Conservation (phyloP, 2,113 vertebrate genomes). For the Macquaria ambigua region DNA sequence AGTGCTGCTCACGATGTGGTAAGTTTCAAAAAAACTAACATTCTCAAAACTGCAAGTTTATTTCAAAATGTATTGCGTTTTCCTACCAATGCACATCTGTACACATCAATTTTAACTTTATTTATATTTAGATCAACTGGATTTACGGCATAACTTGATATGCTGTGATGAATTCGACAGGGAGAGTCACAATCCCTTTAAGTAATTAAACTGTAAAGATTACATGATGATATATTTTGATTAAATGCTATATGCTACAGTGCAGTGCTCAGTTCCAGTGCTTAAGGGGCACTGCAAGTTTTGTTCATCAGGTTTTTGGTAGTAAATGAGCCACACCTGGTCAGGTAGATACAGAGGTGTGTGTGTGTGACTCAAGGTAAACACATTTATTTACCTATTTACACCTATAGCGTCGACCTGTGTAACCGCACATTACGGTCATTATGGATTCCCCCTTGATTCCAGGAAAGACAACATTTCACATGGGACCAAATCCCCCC, state of each 20-base stretch:
- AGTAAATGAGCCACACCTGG: no score
- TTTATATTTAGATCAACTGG: neutral
- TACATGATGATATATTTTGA: neutral
- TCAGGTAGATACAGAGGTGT: no score
- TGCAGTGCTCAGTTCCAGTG: neutral
- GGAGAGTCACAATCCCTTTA: neutral
- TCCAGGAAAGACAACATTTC: neutral
- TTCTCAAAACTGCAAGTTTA: neutral
- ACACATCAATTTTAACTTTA: neutral
- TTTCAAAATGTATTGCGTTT: neutral
- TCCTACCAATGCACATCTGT: neutral
- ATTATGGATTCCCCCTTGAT: neutral
- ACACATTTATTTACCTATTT: no score
- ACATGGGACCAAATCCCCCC: neutral
- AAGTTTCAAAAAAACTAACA: neutral
- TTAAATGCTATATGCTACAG: neutral
- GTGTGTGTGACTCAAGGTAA: neutral
- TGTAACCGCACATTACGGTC: neutral
- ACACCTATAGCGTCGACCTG: no score
- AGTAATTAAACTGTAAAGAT: neutral
- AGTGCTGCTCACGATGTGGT: constrained; percentile 14
- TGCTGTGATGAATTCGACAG: neutral
- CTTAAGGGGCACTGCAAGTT: neutral
- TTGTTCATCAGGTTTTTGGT: neutral
- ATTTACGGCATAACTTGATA: neutral